A percentile compares a stretch with the other conserved stretches of the same genome.
Conservation (phyloP, 1,140 invertebrate species). For the Habropoda laboriosa region DNA sequence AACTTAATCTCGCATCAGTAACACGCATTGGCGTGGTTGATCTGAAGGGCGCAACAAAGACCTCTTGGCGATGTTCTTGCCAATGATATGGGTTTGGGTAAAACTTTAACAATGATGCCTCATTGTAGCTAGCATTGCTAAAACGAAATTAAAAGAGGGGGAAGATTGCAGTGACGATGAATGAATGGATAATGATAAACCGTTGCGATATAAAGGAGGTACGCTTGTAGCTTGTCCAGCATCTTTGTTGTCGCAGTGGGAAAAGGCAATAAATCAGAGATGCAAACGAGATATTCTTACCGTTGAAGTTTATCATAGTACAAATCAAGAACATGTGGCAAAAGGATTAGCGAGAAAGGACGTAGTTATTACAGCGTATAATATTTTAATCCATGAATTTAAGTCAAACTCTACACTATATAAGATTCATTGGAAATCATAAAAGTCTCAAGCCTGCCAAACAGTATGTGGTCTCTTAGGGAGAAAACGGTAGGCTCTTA, state of each 20-base stretch:
- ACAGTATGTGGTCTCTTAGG: conserved; percentile 86
- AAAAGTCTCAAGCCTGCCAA: conserved; percentile 88
- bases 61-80: conserved; percentile 93
- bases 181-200: conserved; percentile 65
- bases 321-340: conserved; percentile 86
- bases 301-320: conserved; percentile 91
- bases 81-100: conserved; percentile 97
- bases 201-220: conserved; percentile 82
- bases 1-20: conserved; percentile 93
- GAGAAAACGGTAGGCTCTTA: conserved; percentile 91
- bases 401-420: conserved; percentile 67
- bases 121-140: conserved; percentile 81
- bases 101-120: conserved; percentile 96
- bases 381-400: conserved; percentile 84
- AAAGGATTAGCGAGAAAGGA: conserved; percentile 85
- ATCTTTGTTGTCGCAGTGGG: conserved; percentile 92
- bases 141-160: conserved; percentile 64
- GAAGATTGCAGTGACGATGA: conserved; percentile 66
- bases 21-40: conserved; percentile 93
- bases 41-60: conserved; percentile 92
- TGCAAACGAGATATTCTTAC: conserved; percentile 84
- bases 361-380: conserved; percentile 91
- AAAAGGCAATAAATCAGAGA: conserved; percentile 88
- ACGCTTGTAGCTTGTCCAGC: conserved; percentile 96
- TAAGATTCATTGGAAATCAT: conserved; percentile 91